A percentile compares a stretch with the other conserved stretches of the same genome.
Conservation (phyloP, 2,797 vertebrate species). For the Pygocentrus nattereri region DNA sequence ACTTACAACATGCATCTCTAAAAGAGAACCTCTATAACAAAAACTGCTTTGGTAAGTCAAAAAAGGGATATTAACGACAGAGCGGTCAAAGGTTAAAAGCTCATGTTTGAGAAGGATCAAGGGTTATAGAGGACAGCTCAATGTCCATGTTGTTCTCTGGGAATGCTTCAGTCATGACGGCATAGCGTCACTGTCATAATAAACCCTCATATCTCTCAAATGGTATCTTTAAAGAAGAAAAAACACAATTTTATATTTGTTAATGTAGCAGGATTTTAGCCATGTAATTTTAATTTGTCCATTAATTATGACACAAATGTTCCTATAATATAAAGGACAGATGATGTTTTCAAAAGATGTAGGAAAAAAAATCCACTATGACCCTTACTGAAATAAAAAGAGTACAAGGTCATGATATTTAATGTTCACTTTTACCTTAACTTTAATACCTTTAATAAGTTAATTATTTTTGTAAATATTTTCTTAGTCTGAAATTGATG, state of each 20-base stretch:
- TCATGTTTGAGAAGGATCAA: conserved; percentile 1
- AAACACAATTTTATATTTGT: too few relatives aligned
- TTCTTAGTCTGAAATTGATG: too few relatives aligned
- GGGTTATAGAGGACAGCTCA: neutral
- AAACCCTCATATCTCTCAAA: neutral
- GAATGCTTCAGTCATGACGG: neutral
- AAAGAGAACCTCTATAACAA: neutral
- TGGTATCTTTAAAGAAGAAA: neutral
- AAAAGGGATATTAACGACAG: conserved; percentile 19
- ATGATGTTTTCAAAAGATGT: too few relatives aligned
- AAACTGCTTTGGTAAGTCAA: neutral
- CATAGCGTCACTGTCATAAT: neutral
- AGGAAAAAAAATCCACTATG: too few relatives aligned
- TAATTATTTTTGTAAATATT: too few relatives aligned
- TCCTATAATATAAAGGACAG: too few relatives aligned
- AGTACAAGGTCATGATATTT: too few relatives aligned
- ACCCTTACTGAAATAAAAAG: too few relatives aligned
- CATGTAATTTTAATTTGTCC: neutral
- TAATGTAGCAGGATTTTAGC: neutral
- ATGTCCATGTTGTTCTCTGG: neutral
- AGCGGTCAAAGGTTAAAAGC: conserved; percentile 19
- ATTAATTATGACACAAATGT: neutral
- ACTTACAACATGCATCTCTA: neutral
- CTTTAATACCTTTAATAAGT: too few relatives aligned
- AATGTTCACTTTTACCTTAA: too few relatives aligned